phyloP scores from a whole-genome alignment of 2,797 vertebrate genomes.

The Hippocampus kuda region DNA sequence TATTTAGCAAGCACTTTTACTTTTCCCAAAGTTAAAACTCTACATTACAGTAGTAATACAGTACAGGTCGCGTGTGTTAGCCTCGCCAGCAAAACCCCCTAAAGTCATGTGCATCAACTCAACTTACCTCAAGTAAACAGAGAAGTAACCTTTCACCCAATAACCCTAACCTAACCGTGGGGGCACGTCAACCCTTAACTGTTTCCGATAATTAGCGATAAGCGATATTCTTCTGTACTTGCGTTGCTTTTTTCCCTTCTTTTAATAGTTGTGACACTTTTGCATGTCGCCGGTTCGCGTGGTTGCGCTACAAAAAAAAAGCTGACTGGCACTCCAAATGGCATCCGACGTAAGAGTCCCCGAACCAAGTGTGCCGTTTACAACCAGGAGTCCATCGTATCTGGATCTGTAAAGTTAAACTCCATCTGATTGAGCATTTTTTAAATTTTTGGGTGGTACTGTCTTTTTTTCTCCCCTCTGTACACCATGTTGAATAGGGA shows the following conservation, averaged over 20 bases:
- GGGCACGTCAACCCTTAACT: constrained; percentile 6
- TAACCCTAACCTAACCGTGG: constrained; percentile 16
- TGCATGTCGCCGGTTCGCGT: neutral
- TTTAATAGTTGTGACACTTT: neutral
- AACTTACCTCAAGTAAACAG: constrained; percentile 49
- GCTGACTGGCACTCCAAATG: neutral
- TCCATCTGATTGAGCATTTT: neutral
- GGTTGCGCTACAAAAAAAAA: neutral
- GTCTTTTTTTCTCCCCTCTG: constrained; percentile 25
- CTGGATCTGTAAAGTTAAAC: neutral
- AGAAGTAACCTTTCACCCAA: constrained; percentile 49
- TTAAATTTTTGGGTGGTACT: constrained; percentile 1
- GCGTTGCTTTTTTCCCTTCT: neutral
- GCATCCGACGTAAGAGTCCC: neutral
- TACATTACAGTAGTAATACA: neutral
- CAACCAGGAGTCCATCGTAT: neutral
- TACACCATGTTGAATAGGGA: constrained; percentile 62
- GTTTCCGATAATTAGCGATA: neutral
- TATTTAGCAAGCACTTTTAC: neutral
- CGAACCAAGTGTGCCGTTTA: neutral
- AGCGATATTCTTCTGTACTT: no score
- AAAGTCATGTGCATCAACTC: neutral
- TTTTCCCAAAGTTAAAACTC: neutral
- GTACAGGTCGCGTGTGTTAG: neutral
- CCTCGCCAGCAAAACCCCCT: no score